Evolutionary conservation across 1,140 invertebrate genomes (phyloP), one percentile per base, ranked within the genome.

Genomic region (Atta texana): DNA sequence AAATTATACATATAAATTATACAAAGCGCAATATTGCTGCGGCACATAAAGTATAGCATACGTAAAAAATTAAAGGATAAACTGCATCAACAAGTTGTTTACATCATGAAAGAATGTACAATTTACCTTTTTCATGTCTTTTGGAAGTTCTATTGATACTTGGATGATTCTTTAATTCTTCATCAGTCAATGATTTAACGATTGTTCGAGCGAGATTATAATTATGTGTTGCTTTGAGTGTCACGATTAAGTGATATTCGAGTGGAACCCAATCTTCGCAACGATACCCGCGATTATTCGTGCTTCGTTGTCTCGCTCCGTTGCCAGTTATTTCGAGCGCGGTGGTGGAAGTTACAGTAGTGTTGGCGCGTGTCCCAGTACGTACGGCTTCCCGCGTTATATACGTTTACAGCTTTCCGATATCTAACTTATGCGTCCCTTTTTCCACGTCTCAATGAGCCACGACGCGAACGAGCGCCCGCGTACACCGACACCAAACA

Each of bases 381-480:
- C 18, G 18, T 88, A 88, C 85, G 88, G 89, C 89, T 89, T 89
- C 84, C 49, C 55, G 14, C 57, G 81, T 59, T 91, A 85, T 91
- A 85, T 69, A 76, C 69, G 81, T 86, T 86, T 86, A 87, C 90
- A 76, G 82, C 64, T 82, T 86, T 90, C 87, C 78, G 63, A 88
- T 87, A 87, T 86, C 76, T 82, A 81, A 85, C 78, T 88, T 66
- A 71, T 81, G 49, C 78, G 66, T n/a, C 64, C 77, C 77, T 71
- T 81, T 78, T 89, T 86, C 85, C 85, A 91, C 88, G 72, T 91
- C 87, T 92, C 92, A 89, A 92, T 89, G 90, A 92, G 88, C 86
- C 86, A 85, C 76, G 71, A 69, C 71, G 66, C 82, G 85, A 74
- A 68, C 34, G 68, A 88, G 55, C 55, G 51, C 49, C 53, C 66